These are phyloP conservation scores for Platyscapa corneri DNA, from an alignment of 1,140 invertebrate species.

Conservation along the genomic window DNA sequence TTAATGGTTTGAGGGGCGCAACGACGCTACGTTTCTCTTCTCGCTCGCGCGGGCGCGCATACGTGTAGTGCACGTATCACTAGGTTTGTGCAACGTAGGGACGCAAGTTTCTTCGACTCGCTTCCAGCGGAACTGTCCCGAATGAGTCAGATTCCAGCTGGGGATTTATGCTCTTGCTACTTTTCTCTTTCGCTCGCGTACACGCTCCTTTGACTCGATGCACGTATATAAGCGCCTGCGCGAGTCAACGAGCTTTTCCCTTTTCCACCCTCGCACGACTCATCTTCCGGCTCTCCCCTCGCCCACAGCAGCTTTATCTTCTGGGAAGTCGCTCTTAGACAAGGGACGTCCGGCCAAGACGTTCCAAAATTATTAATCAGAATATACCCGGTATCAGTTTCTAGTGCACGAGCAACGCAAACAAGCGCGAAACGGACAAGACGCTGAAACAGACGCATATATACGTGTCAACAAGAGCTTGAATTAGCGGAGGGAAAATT, in stretches of 20 bases:
- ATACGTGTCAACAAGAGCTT: background rate
- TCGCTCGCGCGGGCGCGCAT: background rate
- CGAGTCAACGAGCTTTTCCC: conserved; percentile 16
- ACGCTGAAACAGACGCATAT: background rate
- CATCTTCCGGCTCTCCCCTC: conserved; percentile 43
- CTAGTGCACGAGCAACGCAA: conserved; percentile 10
- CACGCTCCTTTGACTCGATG: conserved; percentile 8
- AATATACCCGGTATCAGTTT: conserved; percentile 41
- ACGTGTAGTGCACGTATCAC: background rate
- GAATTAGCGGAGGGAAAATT: conserved; percentile 16
- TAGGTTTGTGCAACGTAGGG: background rate
- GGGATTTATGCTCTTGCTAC: conserved; percentile 24
- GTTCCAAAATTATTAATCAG: conserved; percentile 47
- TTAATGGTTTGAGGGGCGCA: conserved; percentile 39
- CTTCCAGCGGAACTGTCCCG: conserved; percentile 21
- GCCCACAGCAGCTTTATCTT: background rate
- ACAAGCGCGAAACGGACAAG: background rate
- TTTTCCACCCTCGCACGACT: conserved; percentile 38
- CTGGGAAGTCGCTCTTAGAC: background rate
- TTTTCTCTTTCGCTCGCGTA: conserved; percentile 24
- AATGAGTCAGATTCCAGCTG: conserved; percentile 36
- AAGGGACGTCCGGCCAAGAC: background rate
- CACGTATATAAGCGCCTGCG: background rate
- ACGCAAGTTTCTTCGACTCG: conserved; percentile 31
- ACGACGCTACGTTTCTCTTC: background rate